phyloP scores from a whole-genome alignment of 2,888 invertebrate genomes.

The Brenthis ino region DNA sequence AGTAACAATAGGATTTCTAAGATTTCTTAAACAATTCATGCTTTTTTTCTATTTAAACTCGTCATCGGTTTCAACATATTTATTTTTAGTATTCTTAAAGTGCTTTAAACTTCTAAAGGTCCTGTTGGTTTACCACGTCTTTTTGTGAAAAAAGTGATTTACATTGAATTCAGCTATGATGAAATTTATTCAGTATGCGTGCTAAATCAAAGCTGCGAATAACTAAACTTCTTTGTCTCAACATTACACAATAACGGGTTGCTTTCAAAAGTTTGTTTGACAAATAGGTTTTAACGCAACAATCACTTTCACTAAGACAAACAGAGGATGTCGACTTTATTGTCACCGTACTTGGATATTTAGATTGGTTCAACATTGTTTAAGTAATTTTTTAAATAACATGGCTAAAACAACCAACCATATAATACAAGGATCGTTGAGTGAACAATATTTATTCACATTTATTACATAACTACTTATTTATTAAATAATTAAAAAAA shows the following conservation, averaged over 20 bases:
- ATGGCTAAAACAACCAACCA: too few species aligned
- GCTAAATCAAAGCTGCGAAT: constrained; percentile 31
- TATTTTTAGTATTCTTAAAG: constrained; percentile 16
- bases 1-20: neutral
- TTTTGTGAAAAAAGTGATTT: constrained; percentile 15
- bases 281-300: constrained; percentile 64
- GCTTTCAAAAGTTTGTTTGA: constrained; percentile 66
- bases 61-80: constrained; percentile 3
- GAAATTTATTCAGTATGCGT: constrained; percentile 39
- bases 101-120: constrained; percentile 22
- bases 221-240: constrained; percentile 38
- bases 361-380: constrained; percentile 51
- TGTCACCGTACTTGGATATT: constrained; percentile 60
- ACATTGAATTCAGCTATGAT: constrained; percentile 29
- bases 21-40: neutral
- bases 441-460: too few species aligned
- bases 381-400: constrained; percentile 39
- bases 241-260: constrained; percentile 53
- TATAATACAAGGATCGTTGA: too few species aligned
- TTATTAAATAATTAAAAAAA: too few species aligned
- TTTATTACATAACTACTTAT: too few species aligned
- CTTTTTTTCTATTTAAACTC: neutral
- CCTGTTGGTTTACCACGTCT: constrained; percentile 11
- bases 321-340: constrained; percentile 72
- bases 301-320: constrained; percentile 72